Evolutionary conservation across 2,888 invertebrate genomes (phyloP).

Genomic region (Agrypnus murinus): DNA sequence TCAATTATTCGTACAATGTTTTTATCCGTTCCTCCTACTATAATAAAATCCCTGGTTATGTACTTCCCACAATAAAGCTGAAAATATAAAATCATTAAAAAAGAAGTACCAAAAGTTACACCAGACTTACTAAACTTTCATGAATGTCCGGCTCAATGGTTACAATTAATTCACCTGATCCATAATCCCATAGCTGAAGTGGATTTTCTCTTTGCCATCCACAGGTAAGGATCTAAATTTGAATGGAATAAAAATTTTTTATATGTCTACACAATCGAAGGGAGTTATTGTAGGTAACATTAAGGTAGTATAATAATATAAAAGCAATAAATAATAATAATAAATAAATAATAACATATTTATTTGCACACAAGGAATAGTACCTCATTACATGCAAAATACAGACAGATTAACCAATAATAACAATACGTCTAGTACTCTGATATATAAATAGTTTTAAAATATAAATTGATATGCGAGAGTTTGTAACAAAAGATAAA

Average conservation of each 20-base stretch:
- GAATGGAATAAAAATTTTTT: constrained; percentile 1
- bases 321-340: too few relatives aligned
- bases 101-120: background rate
- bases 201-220: constrained; percentile 78
- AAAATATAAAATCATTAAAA: constrained; percentile 58
- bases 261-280: background rate
- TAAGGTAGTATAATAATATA: too few relatives aligned
- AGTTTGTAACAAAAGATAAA: too few relatives aligned
- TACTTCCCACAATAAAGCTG: constrained; percentile 79
- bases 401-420: too few relatives aligned
- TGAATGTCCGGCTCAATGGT: constrained; percentile 75
- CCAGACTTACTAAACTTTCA: constrained; percentile 60
- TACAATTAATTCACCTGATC: constrained; percentile 77
- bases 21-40: constrained; percentile 77
- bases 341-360: too few relatives aligned
- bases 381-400: too few relatives aligned
- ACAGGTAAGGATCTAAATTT: constrained; percentile 76
- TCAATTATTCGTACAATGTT: constrained; percentile 78
- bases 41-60: constrained; percentile 74
- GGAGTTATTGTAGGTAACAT: background rate
- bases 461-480: too few relatives aligned
- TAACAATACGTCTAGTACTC: too few relatives aligned
- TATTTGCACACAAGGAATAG: too few relatives aligned
- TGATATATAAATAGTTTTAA: too few relatives aligned
- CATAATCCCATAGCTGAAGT: constrained; percentile 80